Evolutionary conservation across 1,140 invertebrate species (phyloP).

Genomic region (Penaeus chinensis): DNA sequence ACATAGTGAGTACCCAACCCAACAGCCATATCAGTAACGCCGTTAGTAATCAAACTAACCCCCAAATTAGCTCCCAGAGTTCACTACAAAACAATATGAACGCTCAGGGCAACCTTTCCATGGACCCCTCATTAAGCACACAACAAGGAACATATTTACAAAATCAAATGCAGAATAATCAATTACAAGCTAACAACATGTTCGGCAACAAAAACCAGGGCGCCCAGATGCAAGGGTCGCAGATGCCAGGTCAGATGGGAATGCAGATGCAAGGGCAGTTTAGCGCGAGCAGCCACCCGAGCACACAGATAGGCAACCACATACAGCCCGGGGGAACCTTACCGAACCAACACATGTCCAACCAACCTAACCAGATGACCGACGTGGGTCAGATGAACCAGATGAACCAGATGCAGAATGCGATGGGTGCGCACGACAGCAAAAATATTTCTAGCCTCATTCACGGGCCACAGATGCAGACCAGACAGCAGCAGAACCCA

Average conservation of each 20-base stretch:
- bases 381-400: constrained; percentile 58
- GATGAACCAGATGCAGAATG: constrained; percentile 55
- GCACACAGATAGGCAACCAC: constrained; percentile 40
- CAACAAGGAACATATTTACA: constrained; percentile 33
- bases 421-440: constrained; percentile 30
- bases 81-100: constrained; percentile 34
- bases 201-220: background rate
- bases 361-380: constrained; percentile 42
- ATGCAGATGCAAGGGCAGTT: background rate
- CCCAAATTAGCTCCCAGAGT: constrained; percentile 22
- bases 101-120: constrained; percentile 28
- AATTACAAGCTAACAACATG: too few relatives aligned
- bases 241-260: constrained; percentile 40
- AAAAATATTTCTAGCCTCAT: constrained; percentile 36
- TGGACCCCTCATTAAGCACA: constrained; percentile 28
- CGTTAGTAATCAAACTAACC: constrained; percentile 19
- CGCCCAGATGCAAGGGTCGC: background rate
- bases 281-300: background rate
- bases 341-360: constrained; percentile 28
- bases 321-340: constrained; percentile 23
- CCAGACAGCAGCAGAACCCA: background rate
- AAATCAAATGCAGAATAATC: constrained; percentile 41
- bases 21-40: constrained; percentile 22
- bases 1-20: constrained; percentile 23
- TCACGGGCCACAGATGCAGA: constrained; percentile 27